Evolutionary conservation across 1,140 invertebrate genomes (phyloP).

Genomic region (Anthonomus grandis): DNA sequence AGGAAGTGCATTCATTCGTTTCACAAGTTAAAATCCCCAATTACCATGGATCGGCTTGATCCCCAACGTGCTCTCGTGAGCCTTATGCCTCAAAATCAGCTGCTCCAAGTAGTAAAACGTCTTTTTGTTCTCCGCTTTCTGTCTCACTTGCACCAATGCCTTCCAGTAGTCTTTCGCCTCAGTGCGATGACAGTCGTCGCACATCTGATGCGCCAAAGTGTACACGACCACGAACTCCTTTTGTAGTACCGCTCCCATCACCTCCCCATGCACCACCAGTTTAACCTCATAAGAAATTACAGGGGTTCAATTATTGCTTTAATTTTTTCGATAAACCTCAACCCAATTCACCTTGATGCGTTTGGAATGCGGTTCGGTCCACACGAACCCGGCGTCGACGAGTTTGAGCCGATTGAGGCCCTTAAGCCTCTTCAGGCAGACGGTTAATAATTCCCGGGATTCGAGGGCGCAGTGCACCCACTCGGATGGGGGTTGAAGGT

Average conservation of each 20-base stretch:
- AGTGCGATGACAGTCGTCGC: conserved; percentile 92
- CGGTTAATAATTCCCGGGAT: conserved; percentile 85
- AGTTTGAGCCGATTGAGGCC: conserved; percentile 86
- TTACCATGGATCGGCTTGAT: conserved; percentile 90
- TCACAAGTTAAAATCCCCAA: too few species aligned
- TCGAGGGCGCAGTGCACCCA: conserved; percentile 90
- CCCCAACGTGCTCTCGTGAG: conserved; percentile 86
- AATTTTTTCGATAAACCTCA: too few species aligned
- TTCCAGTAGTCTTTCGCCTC: conserved; percentile 99
- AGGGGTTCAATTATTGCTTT: too few species aligned
- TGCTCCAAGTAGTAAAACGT: conserved; percentile 99
- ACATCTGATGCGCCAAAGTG: conserved; percentile 89
- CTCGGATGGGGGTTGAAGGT: conserved; percentile 87
- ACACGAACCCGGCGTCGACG: conserved; percentile 94
- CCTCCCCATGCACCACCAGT: conserved; percentile 95
- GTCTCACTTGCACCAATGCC: conserved; percentile 81
- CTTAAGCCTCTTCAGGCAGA: conserved; percentile 94
- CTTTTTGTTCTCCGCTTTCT: conserved; percentile 91
- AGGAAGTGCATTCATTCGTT: too few species aligned
- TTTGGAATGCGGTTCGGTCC: conserved; percentile 99
- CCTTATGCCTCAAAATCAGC: conserved; percentile 92
- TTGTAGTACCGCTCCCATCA: conserved; percentile 76
- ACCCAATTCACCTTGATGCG: conserved; percentile 73
- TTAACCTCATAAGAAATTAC: conserved; percentile 83
- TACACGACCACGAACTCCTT: conserved; percentile 96